phyloP scores from a whole-genome alignment of 2,797 vertebrate species.

The Ctenopoma multispine region DNA sequence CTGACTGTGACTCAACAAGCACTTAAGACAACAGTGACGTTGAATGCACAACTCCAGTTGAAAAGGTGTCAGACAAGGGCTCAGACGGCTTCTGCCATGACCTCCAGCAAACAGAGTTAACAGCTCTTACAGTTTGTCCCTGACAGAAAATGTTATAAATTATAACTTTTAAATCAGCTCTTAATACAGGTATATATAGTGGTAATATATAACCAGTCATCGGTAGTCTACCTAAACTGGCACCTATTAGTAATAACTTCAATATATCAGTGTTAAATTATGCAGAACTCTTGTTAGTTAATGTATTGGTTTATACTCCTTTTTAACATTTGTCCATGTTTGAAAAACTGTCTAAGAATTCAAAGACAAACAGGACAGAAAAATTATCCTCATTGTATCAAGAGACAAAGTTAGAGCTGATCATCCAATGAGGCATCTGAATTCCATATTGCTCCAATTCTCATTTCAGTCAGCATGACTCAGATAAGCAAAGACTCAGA shows the following conservation, averaged over 20 bases:
- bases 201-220: slow-evolving; percentile 1
- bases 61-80: background rate
- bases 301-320: slow-evolving; percentile 34
- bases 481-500: slow-evolving; percentile 62
- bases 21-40: background rate
- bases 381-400: slow-evolving; percentile 30
- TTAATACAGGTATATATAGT: slow-evolving; percentile 1
- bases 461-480: slow-evolving; percentile 69
- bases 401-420: slow-evolving; percentile 45
- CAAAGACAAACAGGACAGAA: slow-evolving; percentile 43
- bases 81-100: background rate
- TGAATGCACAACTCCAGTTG: background rate
- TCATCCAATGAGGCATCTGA: slow-evolving; percentile 59
- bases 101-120: background rate
- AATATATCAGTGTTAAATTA: slow-evolving; percentile 42
- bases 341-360: slow-evolving; percentile 34
- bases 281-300: slow-evolving; percentile 28
- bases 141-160: background rate
- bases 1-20: background rate
- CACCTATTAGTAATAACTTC: slow-evolving; percentile 15
- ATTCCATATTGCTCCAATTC: slow-evolving; percentile 52
- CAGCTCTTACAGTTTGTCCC: background rate
- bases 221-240: background rate
- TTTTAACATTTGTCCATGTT: slow-evolving; percentile 50
- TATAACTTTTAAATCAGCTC: background rate